Percentiles rank a stretch among this genome's conserved stretches.
These are phyloP conservation scores for Typhlomys cinereus DNA, from an alignment of 2,113 vertebrate species.

Conservation along the genomic window DNA sequence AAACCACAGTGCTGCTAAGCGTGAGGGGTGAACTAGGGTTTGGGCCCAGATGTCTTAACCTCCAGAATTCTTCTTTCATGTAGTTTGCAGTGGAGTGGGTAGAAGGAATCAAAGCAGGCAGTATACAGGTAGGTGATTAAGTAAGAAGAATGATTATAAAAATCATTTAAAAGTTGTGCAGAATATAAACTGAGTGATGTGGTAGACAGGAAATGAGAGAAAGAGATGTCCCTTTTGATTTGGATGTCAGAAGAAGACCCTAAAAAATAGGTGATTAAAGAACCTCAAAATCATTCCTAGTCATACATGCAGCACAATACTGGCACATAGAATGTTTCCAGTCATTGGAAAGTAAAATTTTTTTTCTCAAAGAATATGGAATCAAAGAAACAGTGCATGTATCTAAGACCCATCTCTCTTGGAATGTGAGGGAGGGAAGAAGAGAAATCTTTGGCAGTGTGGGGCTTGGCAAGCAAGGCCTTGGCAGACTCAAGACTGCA, in stretches of 20 bases:
- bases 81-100: not conserved
- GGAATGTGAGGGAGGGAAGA: not conserved
- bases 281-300: not conserved
- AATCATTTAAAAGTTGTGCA: not conserved
- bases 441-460: not conserved
- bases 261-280: not conserved
- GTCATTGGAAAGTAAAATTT: not conserved
- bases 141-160: not conserved
- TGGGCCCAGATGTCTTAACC: not conserved
- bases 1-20: not conserved
- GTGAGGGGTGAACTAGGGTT: not conserved
- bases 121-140: not conserved
- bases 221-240: not conserved
- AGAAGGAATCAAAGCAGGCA: not conserved
- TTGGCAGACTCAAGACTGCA: not conserved
- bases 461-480: not conserved
- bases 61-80: not conserved
- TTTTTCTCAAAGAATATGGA: not conserved
- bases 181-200: not conserved
- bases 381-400: not conserved
- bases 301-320: not conserved
- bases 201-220: not conserved
- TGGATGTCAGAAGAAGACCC: not conserved
- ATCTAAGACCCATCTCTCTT: not conserved
- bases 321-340: not conserved